Conservation (phyloP, 2,113 vertebrate species). For the Sinocyclocheilus anophthalmus region DNA sequence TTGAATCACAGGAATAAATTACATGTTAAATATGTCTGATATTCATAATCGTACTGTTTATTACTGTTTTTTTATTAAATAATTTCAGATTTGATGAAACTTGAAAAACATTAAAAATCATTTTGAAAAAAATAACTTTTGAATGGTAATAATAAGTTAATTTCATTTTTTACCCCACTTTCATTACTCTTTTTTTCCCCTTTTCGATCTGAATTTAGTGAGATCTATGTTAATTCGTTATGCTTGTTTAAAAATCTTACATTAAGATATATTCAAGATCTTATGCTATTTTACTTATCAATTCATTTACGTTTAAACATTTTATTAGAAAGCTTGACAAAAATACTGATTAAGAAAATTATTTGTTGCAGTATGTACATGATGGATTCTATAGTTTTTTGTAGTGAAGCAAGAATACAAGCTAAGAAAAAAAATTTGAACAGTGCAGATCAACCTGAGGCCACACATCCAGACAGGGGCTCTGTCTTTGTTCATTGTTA, state of each 20-base stretch:
- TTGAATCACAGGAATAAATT: neutral
- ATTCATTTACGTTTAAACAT: neutral
- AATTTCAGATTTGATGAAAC: neutral
- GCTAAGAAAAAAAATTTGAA: neutral
- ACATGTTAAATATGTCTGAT: neutral
- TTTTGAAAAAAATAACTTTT: too few relatives aligned
- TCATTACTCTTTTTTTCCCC: too few relatives aligned
- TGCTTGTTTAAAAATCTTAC: neutral
- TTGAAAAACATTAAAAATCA: too few relatives aligned
- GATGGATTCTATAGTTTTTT: neutral
- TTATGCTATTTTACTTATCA: neutral
- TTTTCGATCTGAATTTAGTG: neutral
- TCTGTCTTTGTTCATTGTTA: slow-evolving; percentile 23
- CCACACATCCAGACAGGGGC: neutral
- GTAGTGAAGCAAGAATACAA: neutral
- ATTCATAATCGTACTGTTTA: neutral
- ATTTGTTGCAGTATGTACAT: neutral
- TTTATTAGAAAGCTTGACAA: neutral
- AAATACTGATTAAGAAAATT: neutral
- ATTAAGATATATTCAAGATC: neutral
- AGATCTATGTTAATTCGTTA: neutral
- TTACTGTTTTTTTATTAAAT: neutral
- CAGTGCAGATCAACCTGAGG: neutral
- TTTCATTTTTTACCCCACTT: too few relatives aligned
- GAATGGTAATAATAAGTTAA: too few relatives aligned